Conservation (phyloP, 1,140 invertebrate genomes). For the Lordiphosa collinella region DNA sequence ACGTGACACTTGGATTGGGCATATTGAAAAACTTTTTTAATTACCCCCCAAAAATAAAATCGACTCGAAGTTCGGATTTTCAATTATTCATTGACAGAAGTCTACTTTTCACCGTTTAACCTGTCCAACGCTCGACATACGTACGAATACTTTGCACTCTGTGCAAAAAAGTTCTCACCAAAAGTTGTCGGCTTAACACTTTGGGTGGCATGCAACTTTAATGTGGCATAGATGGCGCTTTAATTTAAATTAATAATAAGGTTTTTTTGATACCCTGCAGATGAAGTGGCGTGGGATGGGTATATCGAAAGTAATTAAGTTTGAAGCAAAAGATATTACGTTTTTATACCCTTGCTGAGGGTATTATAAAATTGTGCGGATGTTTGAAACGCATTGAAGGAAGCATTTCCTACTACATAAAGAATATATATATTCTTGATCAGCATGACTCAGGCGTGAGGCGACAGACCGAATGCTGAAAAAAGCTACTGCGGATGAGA, state of each 20-base stretch:
- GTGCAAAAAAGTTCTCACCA: constrained; percentile 12
- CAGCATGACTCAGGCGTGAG: too few species aligned
- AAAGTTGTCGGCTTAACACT: constrained; percentile 28
- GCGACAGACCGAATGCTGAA: too few species aligned
- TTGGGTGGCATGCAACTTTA: constrained; percentile 30
- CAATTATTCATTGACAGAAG: constrained; percentile 68
- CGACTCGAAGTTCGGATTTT: constrained; percentile 44
- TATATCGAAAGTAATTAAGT: too few species aligned
- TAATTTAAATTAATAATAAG: constrained; percentile 11
- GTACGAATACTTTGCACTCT: neutral
- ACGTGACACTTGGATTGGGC: constrained; percentile 22
- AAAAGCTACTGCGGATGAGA: too few species aligned
- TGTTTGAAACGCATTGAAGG: too few species aligned
- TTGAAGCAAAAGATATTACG: too few species aligned
- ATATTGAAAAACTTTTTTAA: constrained; percentile 68
- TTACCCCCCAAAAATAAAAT: constrained; percentile 49
- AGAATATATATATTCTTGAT: too few species aligned
- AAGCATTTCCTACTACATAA: too few species aligned
- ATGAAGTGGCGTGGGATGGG: neutral
- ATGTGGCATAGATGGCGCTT: neutral
- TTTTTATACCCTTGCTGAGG: too few species aligned
- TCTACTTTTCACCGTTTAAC: constrained; percentile 52
- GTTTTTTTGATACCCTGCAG: neutral
- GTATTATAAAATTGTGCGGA: too few species aligned
- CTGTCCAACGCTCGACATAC: constrained; percentile 61